These are phyloP conservation scores for Leptinotarsa rubiginosa DNA, from an alignment of 2,888 invertebrate genomes.

Conservation along the genomic window DNA sequence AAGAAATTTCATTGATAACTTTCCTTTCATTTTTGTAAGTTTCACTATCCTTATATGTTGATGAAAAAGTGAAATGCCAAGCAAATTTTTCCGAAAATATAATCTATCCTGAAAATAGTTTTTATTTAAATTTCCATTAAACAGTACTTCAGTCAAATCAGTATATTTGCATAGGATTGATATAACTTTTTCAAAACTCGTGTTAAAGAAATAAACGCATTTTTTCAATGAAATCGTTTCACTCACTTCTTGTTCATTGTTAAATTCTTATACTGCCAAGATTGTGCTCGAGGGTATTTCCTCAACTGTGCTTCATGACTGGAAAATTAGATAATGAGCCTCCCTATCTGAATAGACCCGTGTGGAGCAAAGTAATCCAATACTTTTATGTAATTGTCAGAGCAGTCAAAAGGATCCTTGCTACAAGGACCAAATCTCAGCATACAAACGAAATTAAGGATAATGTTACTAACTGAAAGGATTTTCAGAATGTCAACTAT, in stretches of 20 bases:
- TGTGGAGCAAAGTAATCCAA: constrained; percentile 45
- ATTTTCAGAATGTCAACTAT: constrained; percentile 45
- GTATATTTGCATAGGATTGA: no score
- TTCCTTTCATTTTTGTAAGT: no score
- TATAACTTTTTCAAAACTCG: no score
- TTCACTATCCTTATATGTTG: no score
- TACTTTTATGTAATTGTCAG: constrained; percentile 47
- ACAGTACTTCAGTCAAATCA: no score
- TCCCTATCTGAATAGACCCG: constrained; percentile 45
- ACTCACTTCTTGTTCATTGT: background rate
- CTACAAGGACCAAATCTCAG: constrained; percentile 38
- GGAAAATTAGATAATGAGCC: constrained; percentile 51
- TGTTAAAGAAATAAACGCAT: background rate
- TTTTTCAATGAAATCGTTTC: background rate
- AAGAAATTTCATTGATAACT: no score
- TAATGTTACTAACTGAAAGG: constrained; percentile 50
- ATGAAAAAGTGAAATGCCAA: no score
- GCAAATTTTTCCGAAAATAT: no score
- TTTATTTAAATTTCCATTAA: no score
- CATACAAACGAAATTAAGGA: constrained; percentile 51
- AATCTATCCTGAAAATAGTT: no score
- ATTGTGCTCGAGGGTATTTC: constrained; percentile 42
- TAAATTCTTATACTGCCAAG: background rate
- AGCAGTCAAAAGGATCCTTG: constrained; percentile 38
- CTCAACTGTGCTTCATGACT: constrained; percentile 51